Evolutionary conservation across 2,888 invertebrate species (phyloP), one percentile per base, ranked within the genome.

Genomic region (Andrena minutula): DNA sequence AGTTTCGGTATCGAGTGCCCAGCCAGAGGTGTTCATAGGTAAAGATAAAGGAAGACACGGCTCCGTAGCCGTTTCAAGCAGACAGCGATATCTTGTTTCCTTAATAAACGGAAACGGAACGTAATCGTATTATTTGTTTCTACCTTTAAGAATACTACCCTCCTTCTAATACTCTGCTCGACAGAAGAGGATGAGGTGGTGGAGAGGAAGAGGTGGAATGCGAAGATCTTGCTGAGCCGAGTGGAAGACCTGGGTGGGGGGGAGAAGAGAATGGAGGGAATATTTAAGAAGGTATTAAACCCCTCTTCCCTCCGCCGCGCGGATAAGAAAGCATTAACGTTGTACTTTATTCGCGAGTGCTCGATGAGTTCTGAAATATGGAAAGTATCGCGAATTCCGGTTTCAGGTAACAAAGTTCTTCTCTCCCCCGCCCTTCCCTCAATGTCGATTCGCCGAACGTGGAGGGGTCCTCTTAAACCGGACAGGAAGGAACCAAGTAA

Each of bases 101-200:
- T 93, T 93, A 93, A 93, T 93, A 93, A 94, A 94, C 93, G 94
- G 94, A 94, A 94, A 93, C 92, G 92, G 90, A 93, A 92, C 90
- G 92, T 94, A 94, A 94, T 94, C 94, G 93, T 93, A 94, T 94
- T 94, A 94, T 94, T 94, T 92, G 93, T 93, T 93, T 91, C 93
- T 93, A 90, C 91, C 92, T 91, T 91, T 91, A 89, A 88, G 90
- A 89, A 89, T 88, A 90, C 79, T 86, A 88, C 84, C 88, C 79
- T 82, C 86, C 68, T 74, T 84, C 88, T 90, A 90, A 92, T 91
- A 89, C 90, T 85, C 87, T 76, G 64, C 68, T 82, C 85, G 75
- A 64, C 76, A 61, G 26, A 58, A 68, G 68, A 49, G 72, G 72
- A 58, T 68, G 68, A 49, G 72, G 72, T 68, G 68, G 63, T 4